phyloP scores from a whole-genome alignment of 2,113 vertebrate genomes.

The Ptyas mucosa region DNA sequence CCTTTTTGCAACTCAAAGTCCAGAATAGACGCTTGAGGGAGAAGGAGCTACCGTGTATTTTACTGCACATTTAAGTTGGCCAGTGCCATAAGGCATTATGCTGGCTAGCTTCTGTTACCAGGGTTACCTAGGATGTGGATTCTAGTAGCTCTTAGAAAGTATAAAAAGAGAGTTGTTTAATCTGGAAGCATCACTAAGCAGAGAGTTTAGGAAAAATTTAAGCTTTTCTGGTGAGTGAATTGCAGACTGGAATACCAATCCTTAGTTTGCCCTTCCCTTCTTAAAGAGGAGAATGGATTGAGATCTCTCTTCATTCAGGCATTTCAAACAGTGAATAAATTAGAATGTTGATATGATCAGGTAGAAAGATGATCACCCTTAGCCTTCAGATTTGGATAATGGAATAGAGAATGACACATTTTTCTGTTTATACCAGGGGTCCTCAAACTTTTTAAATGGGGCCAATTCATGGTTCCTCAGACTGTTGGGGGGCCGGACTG shows the following conservation, averaged over 20 bases:
- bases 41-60: neutral
- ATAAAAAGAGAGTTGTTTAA: conserved; percentile 14
- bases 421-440: neutral
- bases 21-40: neutral
- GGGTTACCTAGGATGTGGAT: conserved; percentile 23
- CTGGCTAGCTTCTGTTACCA: neutral
- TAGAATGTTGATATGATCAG: neutral
- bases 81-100: neutral
- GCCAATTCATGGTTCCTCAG: too few relatives aligned
- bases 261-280: conserved; percentile 10
- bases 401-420: neutral
- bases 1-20: neutral
- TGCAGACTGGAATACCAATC: neutral
- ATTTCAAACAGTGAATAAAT: neutral
- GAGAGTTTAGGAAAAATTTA: conserved; percentile 8
- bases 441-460: too few relatives aligned
- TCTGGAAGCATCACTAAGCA: neutral
- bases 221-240: conserved; percentile 4
- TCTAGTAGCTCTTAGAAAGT: neutral
- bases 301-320: neutral
- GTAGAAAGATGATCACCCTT: neutral
- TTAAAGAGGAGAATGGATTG: neutral
- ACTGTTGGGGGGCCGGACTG: too few relatives aligned
- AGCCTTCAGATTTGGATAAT: neutral
- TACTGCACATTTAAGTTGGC: conserved; percentile 7